phyloP scores from a whole-genome alignment of 37 sponge, comb jelly and placozoan species.

The Crambe crambe region DNA sequence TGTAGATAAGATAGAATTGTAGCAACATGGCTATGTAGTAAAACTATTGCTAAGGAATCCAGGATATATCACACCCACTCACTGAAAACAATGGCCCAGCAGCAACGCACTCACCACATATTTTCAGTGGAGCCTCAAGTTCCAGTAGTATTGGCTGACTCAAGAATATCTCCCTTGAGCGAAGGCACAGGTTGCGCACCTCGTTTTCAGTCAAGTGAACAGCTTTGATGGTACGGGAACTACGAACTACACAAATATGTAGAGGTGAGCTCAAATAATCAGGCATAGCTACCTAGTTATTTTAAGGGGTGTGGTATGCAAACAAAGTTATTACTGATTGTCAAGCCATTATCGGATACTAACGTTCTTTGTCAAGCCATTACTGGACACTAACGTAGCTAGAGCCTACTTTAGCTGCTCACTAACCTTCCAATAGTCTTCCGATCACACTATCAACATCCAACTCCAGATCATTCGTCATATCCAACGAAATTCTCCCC shows the following conservation, averaged over 20 bases:
- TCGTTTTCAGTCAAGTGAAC: constrained; percentile 95
- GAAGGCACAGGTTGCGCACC: constrained; percentile 84
- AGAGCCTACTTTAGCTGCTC: not conserved
- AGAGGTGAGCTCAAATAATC: no score
- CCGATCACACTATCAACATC: constrained; percentile 88
- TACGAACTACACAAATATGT: constrained; percentile 8
- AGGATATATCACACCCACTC: no score
- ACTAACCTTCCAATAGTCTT: constrained; percentile 91
- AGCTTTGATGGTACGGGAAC: constrained; percentile 81
- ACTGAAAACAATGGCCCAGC: no score
- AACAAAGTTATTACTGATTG: not conserved
- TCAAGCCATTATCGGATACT: not conserved
- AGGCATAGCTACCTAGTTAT: not conserved
- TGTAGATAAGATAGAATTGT: no score
- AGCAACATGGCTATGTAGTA: no score
- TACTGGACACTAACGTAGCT: not conserved
- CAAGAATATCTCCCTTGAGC: constrained; percentile 93
- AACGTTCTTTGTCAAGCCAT: not conserved
- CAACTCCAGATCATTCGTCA: constrained; percentile 70
- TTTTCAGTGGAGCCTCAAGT: constrained; percentile 95
- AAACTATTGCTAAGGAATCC: no score
- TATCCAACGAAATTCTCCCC: not conserved
- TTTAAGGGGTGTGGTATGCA: not conserved
- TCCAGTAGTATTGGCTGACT: constrained; percentile 95
- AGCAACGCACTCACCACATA: constrained; percentile 76